Evolutionary conservation across 2,888 invertebrate species (phyloP), one percentile per base, ranked within the genome.

Genomic region (Lacanobia wlatinum): DNA sequence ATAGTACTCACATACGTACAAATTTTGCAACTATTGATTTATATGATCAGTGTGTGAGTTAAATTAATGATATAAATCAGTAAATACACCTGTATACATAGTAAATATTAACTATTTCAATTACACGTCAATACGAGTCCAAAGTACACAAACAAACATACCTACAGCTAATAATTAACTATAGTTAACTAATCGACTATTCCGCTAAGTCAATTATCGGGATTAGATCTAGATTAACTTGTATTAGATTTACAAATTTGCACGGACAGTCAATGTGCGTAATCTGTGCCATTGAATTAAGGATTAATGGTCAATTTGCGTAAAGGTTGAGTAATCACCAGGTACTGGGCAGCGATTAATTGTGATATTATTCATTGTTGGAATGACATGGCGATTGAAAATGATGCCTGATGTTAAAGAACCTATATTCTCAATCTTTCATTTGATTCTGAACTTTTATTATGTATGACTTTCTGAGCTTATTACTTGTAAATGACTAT

Each of bases 241-340:
- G 28, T 65, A 76, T 85, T 85, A 83, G 70, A 68, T 70, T 76
- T 76, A 82, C 78, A 79, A 78, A 86, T 82, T 78, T 78, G 73
- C 74, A 53, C 65, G 70, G 55, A 23, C 59, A 67, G 63, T 66
- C 64, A 65, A 66, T 70, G 71, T 28, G 53, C 52, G 70, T 87
- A 82, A 84, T 78, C 79, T 72, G 50, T 55, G 53, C 70, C 64
- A 85, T 85, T 85, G 87, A 85, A 85, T 85, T 83, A 83, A 60
- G 69, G 80, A 80, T 80, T 85, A 80, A 62, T 58, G 76, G 67
- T 69, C 75, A 82, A 86, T 81, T 84, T 78, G 66, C 62, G 64
- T 84, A 72, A 75, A 84, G 60, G 76, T 79, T 68, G 55, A 61
- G 48, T 81, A 38, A 74, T 84, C 69, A 71, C 73, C 48, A 18